Evolutionary conservation across 2,113 vertebrate genomes (phyloP).

Genomic region (Ellobius talpinus): DNA sequence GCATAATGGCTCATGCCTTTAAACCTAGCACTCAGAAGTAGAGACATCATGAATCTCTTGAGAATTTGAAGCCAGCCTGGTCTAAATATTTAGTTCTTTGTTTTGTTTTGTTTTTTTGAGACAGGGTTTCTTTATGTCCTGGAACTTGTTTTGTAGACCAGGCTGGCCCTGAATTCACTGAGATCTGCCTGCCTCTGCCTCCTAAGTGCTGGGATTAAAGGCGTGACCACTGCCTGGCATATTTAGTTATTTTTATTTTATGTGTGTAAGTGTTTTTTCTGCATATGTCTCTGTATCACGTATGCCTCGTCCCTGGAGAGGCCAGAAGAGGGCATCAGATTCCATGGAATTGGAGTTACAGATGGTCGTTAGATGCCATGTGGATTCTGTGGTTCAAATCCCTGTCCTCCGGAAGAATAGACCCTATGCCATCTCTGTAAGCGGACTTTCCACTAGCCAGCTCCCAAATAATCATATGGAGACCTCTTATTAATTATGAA

Average conservation of each 20-base stretch:
- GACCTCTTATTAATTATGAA: too few species aligned
- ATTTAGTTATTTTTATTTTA: background rate
- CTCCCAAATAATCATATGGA: background rate
- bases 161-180: too few species aligned
- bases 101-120: too few species aligned
- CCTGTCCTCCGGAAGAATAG: background rate
- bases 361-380: background rate
- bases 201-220: too few species aligned
- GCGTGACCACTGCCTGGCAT: background rate
- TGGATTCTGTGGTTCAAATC: background rate
- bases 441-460: background rate
- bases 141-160: too few species aligned
- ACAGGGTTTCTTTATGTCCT: too few species aligned
- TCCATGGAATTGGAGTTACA: background rate
- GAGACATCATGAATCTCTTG: background rate
- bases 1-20: background rate
- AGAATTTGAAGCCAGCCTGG: background rate
- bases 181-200: too few species aligned
- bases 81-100: background rate
- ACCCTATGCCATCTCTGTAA: background rate
- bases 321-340: background rate
- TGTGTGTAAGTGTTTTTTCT: background rate
- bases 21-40: background rate
- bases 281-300: background rate
- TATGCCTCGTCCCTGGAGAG: background rate